Evolutionary conservation across 2,113 vertebrate species (phyloP), one percentile per base, ranked within the genome.

Genomic region (Ptilonorhynchus violaceus): DNA sequence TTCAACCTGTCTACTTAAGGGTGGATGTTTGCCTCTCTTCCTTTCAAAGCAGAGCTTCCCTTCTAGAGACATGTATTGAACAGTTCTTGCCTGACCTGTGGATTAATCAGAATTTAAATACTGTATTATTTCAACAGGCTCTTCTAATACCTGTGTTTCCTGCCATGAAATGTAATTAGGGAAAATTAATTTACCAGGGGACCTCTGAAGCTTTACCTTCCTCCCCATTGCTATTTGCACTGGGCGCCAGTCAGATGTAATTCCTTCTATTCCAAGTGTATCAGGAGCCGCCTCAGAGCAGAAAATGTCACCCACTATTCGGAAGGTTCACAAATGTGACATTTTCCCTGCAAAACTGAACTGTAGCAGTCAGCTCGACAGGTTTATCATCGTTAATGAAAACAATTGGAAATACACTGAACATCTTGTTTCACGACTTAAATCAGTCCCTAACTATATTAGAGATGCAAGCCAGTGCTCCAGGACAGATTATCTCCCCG

Each of bases 31-130:
- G 72, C 33, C 35, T 27, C 67, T 64, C 53, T 56, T 49, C 91
- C 97, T 98, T 98, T 56, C 92, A 72, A 96, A 89, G 83, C 55
- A 74, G 39, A 89, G 23, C 30, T n/a, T 80, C 73, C 82, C 47
- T 92, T 70, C 59, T 42, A 42, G 53, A 94, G 33, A 50, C 25
- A 28, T 4, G 9, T 83, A 94, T 50, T 63, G 83, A 96, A 78
- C 52, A 81, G 68, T 3, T 89, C 55, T 59, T 83, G 74, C 62
- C 75, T 94, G 93, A 79, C 85, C 70, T 73, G 93, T 30, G 53
- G 89, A 94, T 94, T 93, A 94, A 92, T 88, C 85, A 93, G 81
- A 93, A 95, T 94, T 77, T 93, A 95, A 93, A 94, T 88, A 83
- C 55, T 83, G 27, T 66, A 88, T 88, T 93, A 93, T 93, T 96